Evolutionary conservation across 2,797 vertebrate species (phyloP), one percentile per base, ranked within the genome.

Genomic region (Anguilla megastoma): DNA sequence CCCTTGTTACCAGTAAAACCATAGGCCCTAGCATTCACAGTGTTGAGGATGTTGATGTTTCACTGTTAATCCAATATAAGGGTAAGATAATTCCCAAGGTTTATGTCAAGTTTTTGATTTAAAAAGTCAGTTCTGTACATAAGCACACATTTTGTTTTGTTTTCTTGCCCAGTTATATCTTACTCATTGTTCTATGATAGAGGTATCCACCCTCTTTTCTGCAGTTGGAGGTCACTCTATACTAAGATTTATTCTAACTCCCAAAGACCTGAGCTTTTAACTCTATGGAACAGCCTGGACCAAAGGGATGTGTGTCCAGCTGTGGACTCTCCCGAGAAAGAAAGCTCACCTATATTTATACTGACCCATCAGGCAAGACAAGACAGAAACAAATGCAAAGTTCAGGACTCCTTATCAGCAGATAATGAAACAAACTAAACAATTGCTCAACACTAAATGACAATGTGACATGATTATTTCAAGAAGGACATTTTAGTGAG

Each of bases 371-470:
- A 66, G 85, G 36, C 71, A 58, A 84, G 86, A 27, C 63, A 85
- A 87, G 89, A 36, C 90, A 88, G 88, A 58, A 88, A 27, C 87
- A 84, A 0, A 24, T 86, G 14, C 45, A 48, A n/a, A 48, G 21
- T 9, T 82, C 45, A 24, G 76, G 76, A n/a, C 79, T 48, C 45
- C 41, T 50, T 50, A 82, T 50, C 45, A 24, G 41, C 41, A 24
- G 33, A 50, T 50, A 82, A 82, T 50, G 45, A 50, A n/a, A 48
- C 79, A 18, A 50, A 45, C 18, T 14, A 50, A 45, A n/a, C 36
- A 74, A 74, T 50, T 50, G 21, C 79, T 82, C 79, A 82, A 82
- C 79, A 82, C 24, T 27, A 7, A 50, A 7, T 79, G 16, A 79
- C 36, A 41, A 50, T 76, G 41, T 50, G 79, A 48, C 7, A 24